Conservation (phyloP, 2,113 vertebrate genomes). For the Acanthochromis polyacanthus region DNA sequence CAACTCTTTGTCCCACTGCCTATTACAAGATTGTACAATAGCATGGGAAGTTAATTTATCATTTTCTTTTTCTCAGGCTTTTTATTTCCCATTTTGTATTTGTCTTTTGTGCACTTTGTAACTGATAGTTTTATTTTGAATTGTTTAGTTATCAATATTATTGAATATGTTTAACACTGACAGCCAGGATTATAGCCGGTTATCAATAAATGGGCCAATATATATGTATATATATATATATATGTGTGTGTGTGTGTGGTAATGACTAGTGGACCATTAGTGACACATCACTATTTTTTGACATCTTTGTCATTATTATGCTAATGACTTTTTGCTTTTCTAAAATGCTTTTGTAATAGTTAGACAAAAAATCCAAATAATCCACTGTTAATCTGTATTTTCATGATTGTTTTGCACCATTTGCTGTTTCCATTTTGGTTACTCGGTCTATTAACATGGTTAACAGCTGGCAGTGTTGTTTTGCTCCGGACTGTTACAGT, state of each 20-base stretch:
- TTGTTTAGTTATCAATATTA: conserved; percentile 26
- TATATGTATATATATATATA: conserved; percentile 3
- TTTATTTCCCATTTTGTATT: conserved; percentile 53
- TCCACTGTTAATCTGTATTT: conserved; percentile 43
- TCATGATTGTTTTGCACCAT: conserved; percentile 62
- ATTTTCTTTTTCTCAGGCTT: conserved; percentile 56
- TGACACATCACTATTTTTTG: conserved; percentile 32
- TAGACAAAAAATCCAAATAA: conserved; percentile 20
- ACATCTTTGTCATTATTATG: conserved; percentile 23
- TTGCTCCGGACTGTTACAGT: conserved; percentile 38
- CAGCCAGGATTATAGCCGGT: conserved; percentile 51
- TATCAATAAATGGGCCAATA: conserved; percentile 63
- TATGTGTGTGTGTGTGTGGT: not conserved
- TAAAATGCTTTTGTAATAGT: conserved; percentile 56
- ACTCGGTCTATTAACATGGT: conserved; percentile 48
- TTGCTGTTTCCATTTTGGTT: conserved; percentile 55
- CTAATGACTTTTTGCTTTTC: conserved; percentile 37
- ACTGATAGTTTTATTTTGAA: conserved; percentile 52
- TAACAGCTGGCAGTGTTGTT: conserved; percentile 57
- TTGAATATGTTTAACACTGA: conserved; percentile 63
- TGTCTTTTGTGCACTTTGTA: conserved; percentile 74
- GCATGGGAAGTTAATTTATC: conserved; percentile 56
- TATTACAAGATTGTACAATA: conserved; percentile 63
- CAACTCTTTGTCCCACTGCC: conserved; percentile 41
- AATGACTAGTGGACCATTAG: conserved; percentile 64